Evolutionary conservation across 2,113 vertebrate species (phyloP), one percentile per base, ranked within the genome.

Genomic region (Prunella fulvescens): DNA sequence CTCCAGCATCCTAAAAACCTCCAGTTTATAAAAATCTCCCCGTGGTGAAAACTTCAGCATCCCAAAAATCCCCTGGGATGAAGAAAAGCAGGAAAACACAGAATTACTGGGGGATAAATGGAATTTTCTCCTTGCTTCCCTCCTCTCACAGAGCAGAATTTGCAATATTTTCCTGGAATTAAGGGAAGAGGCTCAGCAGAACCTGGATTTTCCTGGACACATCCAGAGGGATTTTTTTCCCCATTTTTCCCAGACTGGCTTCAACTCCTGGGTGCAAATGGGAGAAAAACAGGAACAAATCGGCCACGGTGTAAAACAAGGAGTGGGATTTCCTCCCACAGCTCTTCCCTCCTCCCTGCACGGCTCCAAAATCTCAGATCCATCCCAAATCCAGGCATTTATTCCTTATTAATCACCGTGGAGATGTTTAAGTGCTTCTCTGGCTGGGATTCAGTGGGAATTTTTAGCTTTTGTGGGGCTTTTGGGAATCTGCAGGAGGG

Each of bases 61-160:
- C 12, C 14, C 7, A n/a, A 39, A 42, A 82, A 37, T 7, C 5
- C 45, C 7, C 10, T 0, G 2, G 39, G 20, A 14, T 1, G 33
- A 70, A 25, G 14, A 25, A 12, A 58, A 37, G n/a, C 10, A 1
- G 4, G 40, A 31, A 69, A 77, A 48, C 29, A 6, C 2, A 3
- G n/a, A 83, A 53, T 72, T 62, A 47, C 57, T 1, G 0, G 10
- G 10, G 4, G 0, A 14, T 8, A 25, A 72, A 62, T 0, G 23
- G 18, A 33, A n/a, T 73, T 62, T 31, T 28, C 28, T 33, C 28
- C 3, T 11, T 0, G 3, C n/a, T 29, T 3, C 33, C 37, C 10
- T 24, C 37, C 26, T 17, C 20, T 17, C 4, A 7, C 37, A 7
- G 25, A 20, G 16, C 2, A 1, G 26, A 16, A 53, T 25, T 53